phyloP scores from a whole-genome alignment of 2,797 vertebrate species.

The Premnoplex brunnescens region DNA sequence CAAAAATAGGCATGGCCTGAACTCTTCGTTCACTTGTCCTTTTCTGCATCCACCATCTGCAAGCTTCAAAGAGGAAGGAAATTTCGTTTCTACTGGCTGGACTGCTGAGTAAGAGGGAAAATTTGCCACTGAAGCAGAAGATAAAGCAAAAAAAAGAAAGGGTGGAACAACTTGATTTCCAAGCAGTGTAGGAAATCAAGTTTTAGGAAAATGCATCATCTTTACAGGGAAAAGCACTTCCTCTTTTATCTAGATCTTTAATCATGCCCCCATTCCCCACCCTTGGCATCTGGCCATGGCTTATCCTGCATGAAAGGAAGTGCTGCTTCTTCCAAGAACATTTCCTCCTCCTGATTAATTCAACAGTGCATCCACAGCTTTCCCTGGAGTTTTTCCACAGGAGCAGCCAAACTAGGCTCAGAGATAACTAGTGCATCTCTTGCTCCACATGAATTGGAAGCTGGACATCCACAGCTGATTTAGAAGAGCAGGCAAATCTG shows the following conservation, averaged over 20 bases:
- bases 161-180: background rate
- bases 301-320: constrained; percentile 64
- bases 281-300: constrained; percentile 12
- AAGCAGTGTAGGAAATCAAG: background rate
- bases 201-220: constrained; percentile 28
- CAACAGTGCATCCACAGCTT: constrained; percentile 20
- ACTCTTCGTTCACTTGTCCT: background rate
- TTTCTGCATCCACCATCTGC: background rate
- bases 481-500: background rate
- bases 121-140: constrained; percentile 52
- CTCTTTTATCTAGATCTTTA: constrained; percentile 3
- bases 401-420: background rate
- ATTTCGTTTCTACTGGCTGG: constrained; percentile 19
- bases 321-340: constrained; percentile 69
- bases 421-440: background rate
- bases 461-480: background rate
- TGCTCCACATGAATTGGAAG: background rate
- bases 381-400: constrained; percentile 40
- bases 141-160: background rate
- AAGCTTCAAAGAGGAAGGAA: constrained; percentile 58
- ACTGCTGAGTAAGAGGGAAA: constrained; percentile 45
- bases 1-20: background rate
- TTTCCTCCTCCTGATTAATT: constrained; percentile 70
- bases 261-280: background rate
- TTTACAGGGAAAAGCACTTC: constrained; percentile 13